Evolutionary conservation across 2,113 vertebrate species (phyloP).

Genomic region (Caloenas nicobarica): DNA sequence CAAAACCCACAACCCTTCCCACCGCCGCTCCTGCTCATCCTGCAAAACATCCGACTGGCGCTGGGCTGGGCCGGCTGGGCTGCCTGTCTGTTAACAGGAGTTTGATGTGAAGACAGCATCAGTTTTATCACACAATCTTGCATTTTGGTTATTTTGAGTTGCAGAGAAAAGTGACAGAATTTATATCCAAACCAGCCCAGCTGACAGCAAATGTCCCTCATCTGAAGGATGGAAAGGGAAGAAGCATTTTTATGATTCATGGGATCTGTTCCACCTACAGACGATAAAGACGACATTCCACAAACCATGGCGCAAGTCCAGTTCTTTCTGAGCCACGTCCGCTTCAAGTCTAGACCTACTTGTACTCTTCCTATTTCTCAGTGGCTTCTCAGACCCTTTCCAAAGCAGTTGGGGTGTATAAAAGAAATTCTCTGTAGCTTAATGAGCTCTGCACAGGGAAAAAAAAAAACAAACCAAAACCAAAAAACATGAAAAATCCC

Average conservation of each 20-base stretch:
- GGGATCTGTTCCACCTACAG: constrained; percentile 48
- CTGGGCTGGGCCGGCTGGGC: background rate
- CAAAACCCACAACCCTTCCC: background rate
- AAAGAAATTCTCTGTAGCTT: background rate
- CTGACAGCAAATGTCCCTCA: constrained; percentile 24
- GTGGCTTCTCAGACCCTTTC: background rate
- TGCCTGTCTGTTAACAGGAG: background rate
- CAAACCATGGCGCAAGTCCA: background rate
- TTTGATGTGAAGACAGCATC: background rate
- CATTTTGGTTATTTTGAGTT: background rate
- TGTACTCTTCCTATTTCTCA: background rate
- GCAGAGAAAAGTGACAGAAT: background rate
- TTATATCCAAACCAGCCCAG: background rate
- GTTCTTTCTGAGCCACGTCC: background rate
- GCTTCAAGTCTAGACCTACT: background rate
- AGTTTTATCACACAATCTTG: background rate
- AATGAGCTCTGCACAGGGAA: background rate
- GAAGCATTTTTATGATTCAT: constrained; percentile 22
- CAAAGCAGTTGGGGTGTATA: background rate
- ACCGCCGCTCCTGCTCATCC: background rate
- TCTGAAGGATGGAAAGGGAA: background rate
- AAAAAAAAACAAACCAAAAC: background rate
- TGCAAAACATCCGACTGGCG: accelerated
- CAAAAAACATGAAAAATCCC: background rate
- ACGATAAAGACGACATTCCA: background rate